These are phyloP conservation scores for Sycophaga agraensis DNA, from an alignment of 1,140 invertebrate species.

Conservation along the genomic window DNA sequence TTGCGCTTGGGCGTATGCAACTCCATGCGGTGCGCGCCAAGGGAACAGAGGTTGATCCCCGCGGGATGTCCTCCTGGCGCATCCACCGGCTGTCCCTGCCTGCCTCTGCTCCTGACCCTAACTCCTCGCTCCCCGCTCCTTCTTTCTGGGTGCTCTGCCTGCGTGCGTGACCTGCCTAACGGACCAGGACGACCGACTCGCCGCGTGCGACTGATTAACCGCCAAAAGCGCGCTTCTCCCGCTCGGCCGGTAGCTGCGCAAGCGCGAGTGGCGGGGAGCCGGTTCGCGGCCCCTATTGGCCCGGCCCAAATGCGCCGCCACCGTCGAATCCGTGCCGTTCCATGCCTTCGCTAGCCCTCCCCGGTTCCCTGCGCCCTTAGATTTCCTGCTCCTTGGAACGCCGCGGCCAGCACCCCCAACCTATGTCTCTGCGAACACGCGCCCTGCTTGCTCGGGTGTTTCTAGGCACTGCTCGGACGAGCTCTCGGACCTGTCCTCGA, in stretches of 20 bases:
- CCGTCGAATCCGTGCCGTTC: too few relatives aligned
- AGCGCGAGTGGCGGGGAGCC: conserved; percentile 11
- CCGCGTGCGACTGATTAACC: conserved; percentile 38
- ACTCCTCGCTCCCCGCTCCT: too few relatives aligned
- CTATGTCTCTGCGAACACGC: neutral
- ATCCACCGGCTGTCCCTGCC: neutral
- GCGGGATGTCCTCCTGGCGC: too few relatives aligned
- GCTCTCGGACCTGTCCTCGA: neutral
- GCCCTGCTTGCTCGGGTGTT: neutral
- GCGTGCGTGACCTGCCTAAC: neutral
- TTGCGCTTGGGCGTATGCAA: conserved; percentile 47
- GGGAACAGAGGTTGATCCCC: too few relatives aligned
- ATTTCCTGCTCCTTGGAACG: too few relatives aligned
- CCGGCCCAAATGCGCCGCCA: too few relatives aligned
- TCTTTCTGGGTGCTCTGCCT: too few relatives aligned
- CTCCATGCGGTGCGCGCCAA: conserved; percentile 34
- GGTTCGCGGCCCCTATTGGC: neutral
- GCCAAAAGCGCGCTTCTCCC: conserved; percentile 32
- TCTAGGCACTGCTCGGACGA: neutral
- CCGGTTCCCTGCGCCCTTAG: too few relatives aligned
- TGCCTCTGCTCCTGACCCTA: too few relatives aligned
- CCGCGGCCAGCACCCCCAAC: too few relatives aligned
- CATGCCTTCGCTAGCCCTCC: too few relatives aligned
- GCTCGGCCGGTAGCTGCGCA: conserved; percentile 12
- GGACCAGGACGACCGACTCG: neutral